Evolutionary conservation across 64 coral and sea anemone species (phyloP).

Genomic region (Pocillopora verrucosa): DNA sequence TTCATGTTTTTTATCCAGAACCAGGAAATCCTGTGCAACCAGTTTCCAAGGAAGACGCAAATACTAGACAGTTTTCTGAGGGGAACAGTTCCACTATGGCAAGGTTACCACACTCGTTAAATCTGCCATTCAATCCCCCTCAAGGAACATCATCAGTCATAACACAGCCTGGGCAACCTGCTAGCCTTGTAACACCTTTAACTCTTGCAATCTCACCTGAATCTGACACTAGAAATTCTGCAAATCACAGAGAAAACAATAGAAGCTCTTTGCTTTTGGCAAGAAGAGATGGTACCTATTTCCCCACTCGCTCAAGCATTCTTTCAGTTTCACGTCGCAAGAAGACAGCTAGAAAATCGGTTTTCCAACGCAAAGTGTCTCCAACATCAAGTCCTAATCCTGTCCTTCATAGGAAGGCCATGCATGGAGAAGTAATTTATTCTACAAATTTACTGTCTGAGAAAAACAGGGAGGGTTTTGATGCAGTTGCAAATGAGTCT

Average conservation of each 20-base stretch:
- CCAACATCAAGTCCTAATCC: background rate
- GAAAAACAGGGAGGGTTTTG: background rate
- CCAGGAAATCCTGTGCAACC: background rate
- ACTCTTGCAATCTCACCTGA: constrained; percentile 28
- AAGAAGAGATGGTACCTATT: constrained; percentile 8
- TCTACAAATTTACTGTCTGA: background rate
- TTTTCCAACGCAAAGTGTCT: constrained; percentile 3
- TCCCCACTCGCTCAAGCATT: constrained; percentile 9
- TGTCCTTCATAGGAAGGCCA: background rate
- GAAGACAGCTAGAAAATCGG: constrained; percentile 28
- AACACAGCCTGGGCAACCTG: background rate
- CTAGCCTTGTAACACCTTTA: constrained; percentile 1
- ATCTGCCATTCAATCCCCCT: background rate
- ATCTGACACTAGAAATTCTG: background rate
- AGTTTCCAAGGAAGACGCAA: background rate
- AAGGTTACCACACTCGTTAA: background rate
- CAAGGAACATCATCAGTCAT: background rate
- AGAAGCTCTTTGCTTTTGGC: constrained; percentile 8
- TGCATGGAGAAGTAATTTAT: background rate
- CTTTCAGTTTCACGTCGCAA: constrained; percentile 10
- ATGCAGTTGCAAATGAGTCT: background rate
- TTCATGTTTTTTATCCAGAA: background rate
- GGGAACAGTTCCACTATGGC: background rate
- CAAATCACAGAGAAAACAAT: background rate
- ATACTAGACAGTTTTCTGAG: background rate